Evolutionary conservation across 2,888 invertebrate species (phyloP), one percentile per base, ranked within the genome.

Genomic region (Cephus pygmeus): DNA sequence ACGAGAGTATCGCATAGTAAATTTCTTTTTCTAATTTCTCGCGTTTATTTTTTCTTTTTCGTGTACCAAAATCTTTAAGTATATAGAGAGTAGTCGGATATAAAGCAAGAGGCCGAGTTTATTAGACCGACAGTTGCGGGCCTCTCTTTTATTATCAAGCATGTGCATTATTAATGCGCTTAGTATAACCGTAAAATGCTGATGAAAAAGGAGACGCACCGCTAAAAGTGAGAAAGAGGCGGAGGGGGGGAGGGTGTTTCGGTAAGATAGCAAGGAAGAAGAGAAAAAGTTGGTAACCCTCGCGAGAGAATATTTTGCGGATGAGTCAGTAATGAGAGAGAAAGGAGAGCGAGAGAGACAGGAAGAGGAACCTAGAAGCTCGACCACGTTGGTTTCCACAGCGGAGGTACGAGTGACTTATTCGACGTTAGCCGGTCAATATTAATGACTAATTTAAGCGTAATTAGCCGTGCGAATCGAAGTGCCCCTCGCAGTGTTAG

Each of bases 81-180:
- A 23, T 56, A 56, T 23, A 23, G 56, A 56, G 56, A 56, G 23
- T 9, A 23, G 33, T 71, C 33, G 31, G 71, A 34, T 71, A 71
- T 71, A 71, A 86, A 87, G 87, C 86, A 87, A 83, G 86, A 86
- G 84, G 85, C 83, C 23, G 85, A 86, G 86, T 86, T 86, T 86
- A 87, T 86, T 86, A 86, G 87, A 83, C 85, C 81, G 80, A 83
- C 86, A 86, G 84, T 86, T 76, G 81, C 81, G 81, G 83, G 83
- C 87, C 84, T 84, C 86, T 87, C 86, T 85, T 86, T 87, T 56
- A 56, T 85, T 87, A 87, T 87, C 87, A 87, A 87, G 83, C 86
- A 86, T 84, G 86, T 87, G 87, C 85, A 87, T 87, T 87, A 87
- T 87, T 87, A 87, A 87, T 87, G 87, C 85, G 78, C 78, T 71